Evolutionary conservation across 2,888 invertebrate species (phyloP), one percentile per base, ranked within the genome.

Genomic region (Yponomeuta sedellus): DNA sequence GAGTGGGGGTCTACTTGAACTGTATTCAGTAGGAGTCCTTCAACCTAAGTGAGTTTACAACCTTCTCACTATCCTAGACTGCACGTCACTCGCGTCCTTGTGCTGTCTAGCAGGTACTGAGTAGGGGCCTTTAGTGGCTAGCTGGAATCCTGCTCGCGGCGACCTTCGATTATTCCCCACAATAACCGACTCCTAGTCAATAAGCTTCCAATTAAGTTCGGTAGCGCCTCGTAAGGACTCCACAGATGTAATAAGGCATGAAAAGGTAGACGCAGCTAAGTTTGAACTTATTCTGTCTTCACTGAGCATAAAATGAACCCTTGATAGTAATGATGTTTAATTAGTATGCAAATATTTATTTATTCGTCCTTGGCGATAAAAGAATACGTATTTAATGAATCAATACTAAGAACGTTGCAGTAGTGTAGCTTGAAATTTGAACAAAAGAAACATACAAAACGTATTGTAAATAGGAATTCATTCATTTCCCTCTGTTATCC

Each of bases 151-250:
- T 12, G 67, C 66, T 57, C 57, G 12, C 58, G 61, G 52, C 72
- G 83, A 81, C 84, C 85, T 87, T 86, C 84, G 78, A 79, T 82
- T 78, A 80, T 77, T 79, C 74, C 75, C 73, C 70, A 77, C 77
- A 77, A 74, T 79, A 81, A 79, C 79, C 82, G 81, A 80, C 78
- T 79, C 78, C 73, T 78, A 82, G 79, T 77, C 85, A 79, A 83
- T 84, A 84, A 83, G 81, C 74, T 76, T 78, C 87, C 87, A 90
- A 89, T 90, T 89, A 89, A 87, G 84, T 85, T 87, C 83, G 86
- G 86, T 84, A 88, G 89, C 88, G 86, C 89, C 86, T 86, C 81
- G 79, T 75, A 78, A n/a, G 77, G 76, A 74, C 72, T 79, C 72
- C 75, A 52, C 16, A 52, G 44, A 52, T 12, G 16, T 16, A 52